Conservation (phyloP, 2,888 invertebrate species). For the Caenorhabditis sinica region DNA sequence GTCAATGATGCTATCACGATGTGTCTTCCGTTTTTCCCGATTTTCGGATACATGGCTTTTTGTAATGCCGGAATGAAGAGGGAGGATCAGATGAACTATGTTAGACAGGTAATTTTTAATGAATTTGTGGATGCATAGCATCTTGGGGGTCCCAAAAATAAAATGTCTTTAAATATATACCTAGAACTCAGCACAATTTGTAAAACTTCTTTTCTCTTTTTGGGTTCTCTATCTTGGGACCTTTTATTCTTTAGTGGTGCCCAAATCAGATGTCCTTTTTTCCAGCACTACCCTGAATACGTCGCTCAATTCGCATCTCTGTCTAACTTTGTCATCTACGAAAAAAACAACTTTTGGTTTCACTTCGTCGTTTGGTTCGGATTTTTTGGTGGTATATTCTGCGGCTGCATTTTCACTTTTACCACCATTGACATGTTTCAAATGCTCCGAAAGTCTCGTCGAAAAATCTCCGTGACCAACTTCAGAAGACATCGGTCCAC, state of each 20-base stretch:
- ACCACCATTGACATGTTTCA: constrained; percentile 39
- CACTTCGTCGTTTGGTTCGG: background rate
- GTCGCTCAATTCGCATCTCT: background rate
- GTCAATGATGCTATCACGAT: background rate
- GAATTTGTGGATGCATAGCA: background rate
- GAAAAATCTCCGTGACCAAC: constrained; percentile 25
- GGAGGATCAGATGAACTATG: constrained; percentile 37
- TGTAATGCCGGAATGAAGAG: constrained; percentile 29
- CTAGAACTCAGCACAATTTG: too few species aligned
- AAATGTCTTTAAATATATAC: too few species aligned
- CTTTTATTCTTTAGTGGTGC: background rate
- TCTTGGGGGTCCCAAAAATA: too few species aligned
- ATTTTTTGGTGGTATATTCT: constrained; percentile 16
- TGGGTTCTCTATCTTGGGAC: background rate
- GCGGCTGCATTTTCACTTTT: constrained; percentile 21
- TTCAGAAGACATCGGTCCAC: constrained; percentile 31
- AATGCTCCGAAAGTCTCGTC: constrained; percentile 13
- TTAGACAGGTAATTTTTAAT: constrained; percentile 20
- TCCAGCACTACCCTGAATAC: constrained; percentile 33
- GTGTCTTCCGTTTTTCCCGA: background rate
- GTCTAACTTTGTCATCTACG: constrained; percentile 36
- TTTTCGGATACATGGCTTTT: constrained; percentile 31
- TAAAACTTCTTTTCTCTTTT: too few species aligned
- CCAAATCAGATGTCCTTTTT: background rate
- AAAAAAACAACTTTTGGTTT: constrained; percentile 20